A percentile compares a stretch with the other conserved stretches of the same genome.
phyloP scores from a whole-genome alignment of 2,797 vertebrate species.

The Tauraco hartlaubi region DNA sequence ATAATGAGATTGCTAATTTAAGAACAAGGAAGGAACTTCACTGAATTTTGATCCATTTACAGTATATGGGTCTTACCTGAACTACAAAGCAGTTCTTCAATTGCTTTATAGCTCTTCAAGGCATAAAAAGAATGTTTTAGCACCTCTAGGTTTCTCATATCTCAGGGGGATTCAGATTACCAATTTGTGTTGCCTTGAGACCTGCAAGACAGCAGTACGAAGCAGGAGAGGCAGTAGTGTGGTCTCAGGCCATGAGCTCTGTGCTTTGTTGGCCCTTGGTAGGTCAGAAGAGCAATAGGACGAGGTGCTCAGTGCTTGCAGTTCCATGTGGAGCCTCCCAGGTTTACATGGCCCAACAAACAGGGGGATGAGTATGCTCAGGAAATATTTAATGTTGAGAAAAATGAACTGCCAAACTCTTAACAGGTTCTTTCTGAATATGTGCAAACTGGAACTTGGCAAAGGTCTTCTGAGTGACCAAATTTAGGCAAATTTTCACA shows the following conservation, averaged over 20 bases:
- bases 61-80: background rate
- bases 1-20: background rate
- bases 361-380: background rate
- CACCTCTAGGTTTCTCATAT: background rate
- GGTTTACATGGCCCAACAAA: background rate
- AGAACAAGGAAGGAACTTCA: background rate
- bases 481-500: slow-evolving; percentile 35
- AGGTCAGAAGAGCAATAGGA: background rate
- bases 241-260: background rate
- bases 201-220: background rate
- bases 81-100: background rate
- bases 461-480: background rate
- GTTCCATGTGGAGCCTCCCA: background rate
- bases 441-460: background rate
- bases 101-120: background rate
- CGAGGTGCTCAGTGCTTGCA: rapidly evolving
- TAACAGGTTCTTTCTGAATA: background rate
- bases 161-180: background rate
- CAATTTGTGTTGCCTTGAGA: background rate
- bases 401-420: background rate
- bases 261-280: background rate
- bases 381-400: background rate
- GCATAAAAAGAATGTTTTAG: background rate
- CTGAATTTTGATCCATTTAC: background rate
- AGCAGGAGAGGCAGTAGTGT: background rate